Base-by-base conservation (phyloP, 2,113 vertebrate genomes). In the Sinocyclocheilus anophthalmus region DNA sequence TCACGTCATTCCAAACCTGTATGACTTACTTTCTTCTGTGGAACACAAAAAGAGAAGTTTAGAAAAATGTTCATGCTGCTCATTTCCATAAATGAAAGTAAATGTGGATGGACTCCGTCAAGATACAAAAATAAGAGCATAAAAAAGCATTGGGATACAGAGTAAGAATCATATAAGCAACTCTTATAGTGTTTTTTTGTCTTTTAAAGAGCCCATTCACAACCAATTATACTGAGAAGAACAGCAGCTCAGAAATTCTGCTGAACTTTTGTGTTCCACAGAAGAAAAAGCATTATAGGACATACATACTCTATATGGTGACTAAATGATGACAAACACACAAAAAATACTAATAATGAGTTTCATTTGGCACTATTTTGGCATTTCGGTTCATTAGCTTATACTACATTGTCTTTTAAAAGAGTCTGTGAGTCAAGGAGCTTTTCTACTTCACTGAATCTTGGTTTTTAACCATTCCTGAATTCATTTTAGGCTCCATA, bases 391-490 rank as follows among this genome's bases (percentile, higher is more conserved):
- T 33, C 30, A 33, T 33, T 33, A 33, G 30, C 5, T 55, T 33
- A 77, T 11, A 76, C 10, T 16, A 53, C 22, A 69, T 18, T 10
- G 16, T 16, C 14, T 12, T 33, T 57, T 57, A 37, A 45, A 45
- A 42, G 42, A 8, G 42, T 45, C 42, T 45, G 9, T 12, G 10
- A 48, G 45, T 2, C 45, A 48, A 48, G 45, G 45, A 12, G 45
- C 11, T 48, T 48, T 48, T 2, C 45, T 11, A 2, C 45, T 48
- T 48, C 45, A 1, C 45, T 2, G 18, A 81, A 26, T 45, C 20
- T n/a, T 65, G 57, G 59, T 37, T 81, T 63, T 65, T 63, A 48
- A 81, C 61, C 14, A 81, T 81, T 63, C 24, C 55, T 42, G 30
- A 37, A 24, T 5, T 80, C 33, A 42, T 63, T 80, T 80, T 59